Conservation (phyloP, 2,888 invertebrate species). For the Catonia carolina region DNA sequence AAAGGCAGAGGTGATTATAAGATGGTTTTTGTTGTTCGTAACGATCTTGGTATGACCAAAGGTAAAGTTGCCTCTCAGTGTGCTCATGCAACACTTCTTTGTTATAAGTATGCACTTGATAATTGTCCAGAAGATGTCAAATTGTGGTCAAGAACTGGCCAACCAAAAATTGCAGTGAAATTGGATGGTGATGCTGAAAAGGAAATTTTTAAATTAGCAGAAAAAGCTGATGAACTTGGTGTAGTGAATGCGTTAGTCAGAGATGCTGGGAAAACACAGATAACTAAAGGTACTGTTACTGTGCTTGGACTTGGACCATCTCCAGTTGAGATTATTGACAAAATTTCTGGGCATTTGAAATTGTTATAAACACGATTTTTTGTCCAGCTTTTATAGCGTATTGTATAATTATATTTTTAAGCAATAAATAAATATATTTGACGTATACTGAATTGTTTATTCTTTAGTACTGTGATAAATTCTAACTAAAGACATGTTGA, state of each 20-base stretch:
- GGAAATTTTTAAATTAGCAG: slow-evolving; percentile 60
- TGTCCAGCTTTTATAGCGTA: too few relatives aligned
- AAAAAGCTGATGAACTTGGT: slow-evolving; percentile 60
- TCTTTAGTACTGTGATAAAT: too few relatives aligned
- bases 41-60: slow-evolving; percentile 67
- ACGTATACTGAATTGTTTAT: too few relatives aligned
- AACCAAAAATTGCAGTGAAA: slow-evolving; percentile 60
- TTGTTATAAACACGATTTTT: slow-evolving; percentile 54
- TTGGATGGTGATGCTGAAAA: slow-evolving; percentile 45
- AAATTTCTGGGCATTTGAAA: slow-evolving; percentile 82
- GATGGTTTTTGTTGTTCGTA: slow-evolving; percentile 67
- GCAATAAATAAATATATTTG: too few relatives aligned
- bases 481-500: too few relatives aligned
- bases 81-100: slow-evolving; percentile 67
- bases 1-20: slow-evolving; percentile 42
- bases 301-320: slow-evolving; percentile 93
- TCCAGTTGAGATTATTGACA: slow-evolving; percentile 63
- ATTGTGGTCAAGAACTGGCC: slow-evolving; percentile 59
- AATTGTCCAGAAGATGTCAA: slow-evolving; percentile 46
- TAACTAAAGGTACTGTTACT: slow-evolving; percentile 79
- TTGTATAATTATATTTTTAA: too few relatives aligned
- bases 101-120: slow-evolving; percentile 51
- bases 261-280: slow-evolving; percentile 92
- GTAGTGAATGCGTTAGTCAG: slow-evolving; percentile 67
- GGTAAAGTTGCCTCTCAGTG: slow-evolving; percentile 76